Conservation (phyloP, 2,888 invertebrate genomes). For the Lepidochitona cinerea region DNA sequence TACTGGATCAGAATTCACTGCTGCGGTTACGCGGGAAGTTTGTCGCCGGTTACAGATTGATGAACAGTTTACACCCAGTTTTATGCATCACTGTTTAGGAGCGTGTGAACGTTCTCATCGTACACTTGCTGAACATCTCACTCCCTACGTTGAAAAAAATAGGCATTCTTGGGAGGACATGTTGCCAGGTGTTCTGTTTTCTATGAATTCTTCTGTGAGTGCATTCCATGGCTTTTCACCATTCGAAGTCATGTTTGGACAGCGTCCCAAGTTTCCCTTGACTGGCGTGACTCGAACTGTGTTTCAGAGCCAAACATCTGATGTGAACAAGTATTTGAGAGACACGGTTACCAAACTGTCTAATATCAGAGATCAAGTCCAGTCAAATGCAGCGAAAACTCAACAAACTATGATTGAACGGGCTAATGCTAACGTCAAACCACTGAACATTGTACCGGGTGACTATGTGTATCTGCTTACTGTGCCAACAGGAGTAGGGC, state of each 20-base stretch:
- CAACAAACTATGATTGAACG: slow-evolving; percentile 4
- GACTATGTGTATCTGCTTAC: slow-evolving; percentile 9
- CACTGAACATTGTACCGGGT: not conserved
- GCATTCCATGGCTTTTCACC: slow-evolving; percentile 15
- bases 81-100: slow-evolving; percentile 30
- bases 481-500: not conserved
- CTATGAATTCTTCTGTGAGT: slow-evolving; percentile 22
- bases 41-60: not conserved
- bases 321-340: slow-evolving; percentile 9
- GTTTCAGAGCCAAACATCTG: not conserved
- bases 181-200: slow-evolving; percentile 20
- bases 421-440: slow-evolving; percentile 3
- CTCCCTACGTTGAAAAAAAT: slow-evolving; percentile 18
- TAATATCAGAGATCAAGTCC: slow-evolving; percentile 1
- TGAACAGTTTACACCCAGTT: not conserved
- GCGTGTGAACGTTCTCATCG: slow-evolving; percentile 27
- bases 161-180: slow-evolving; percentile 18
- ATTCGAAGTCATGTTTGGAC: slow-evolving; percentile 14
- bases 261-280: slow-evolving; percentile 19
- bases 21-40: not conserved
- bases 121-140: slow-evolving; percentile 23
- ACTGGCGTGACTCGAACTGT: not conserved
- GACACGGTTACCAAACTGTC: not conserved
- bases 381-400: not conserved
- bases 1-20: slow-evolving; percentile 6